Conservation (phyloP, 2,113 vertebrate genomes). For the Macrotus californicus region DNA sequence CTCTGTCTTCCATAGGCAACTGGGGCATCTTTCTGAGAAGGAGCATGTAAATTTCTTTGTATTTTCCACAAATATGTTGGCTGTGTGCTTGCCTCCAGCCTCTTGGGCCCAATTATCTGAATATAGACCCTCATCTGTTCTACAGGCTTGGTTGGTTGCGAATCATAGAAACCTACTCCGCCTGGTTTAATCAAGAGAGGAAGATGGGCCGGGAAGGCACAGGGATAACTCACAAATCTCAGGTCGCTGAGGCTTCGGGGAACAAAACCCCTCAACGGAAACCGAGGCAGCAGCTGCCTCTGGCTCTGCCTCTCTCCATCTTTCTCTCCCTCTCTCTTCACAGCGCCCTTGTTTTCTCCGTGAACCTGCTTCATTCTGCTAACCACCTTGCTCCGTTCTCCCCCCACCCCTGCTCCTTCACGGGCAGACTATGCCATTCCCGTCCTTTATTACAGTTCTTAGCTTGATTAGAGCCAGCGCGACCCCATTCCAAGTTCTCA, state of each 20-base stretch:
- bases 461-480: background rate
- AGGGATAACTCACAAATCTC: background rate
- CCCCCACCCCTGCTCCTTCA: background rate
- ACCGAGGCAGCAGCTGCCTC: background rate
- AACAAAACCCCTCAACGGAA: background rate
- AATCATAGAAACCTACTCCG: conserved; percentile 44
- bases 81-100: conserved; percentile 5
- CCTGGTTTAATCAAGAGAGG: conserved; percentile 56
- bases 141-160: conserved; percentile 36
- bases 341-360: background rate
- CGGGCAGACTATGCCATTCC: background rate
- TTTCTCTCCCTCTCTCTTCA: background rate
- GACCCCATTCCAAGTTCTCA: background rate
- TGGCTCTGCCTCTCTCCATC: background rate
- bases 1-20: background rate
- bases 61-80: conserved; percentile 46
- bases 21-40: conserved; percentile 43
- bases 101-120: conserved; percentile 68
- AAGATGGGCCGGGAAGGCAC: background rate
- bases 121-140: conserved; percentile 59
- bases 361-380: background rate
- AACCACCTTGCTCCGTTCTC: background rate
- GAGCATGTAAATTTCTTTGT: conserved; percentile 33
- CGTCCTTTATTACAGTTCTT: background rate
- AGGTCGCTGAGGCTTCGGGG: background rate